Evolutionary conservation across 2,797 vertebrate genomes (phyloP).

Genomic region (Cephalopachus bancanus): DNA sequence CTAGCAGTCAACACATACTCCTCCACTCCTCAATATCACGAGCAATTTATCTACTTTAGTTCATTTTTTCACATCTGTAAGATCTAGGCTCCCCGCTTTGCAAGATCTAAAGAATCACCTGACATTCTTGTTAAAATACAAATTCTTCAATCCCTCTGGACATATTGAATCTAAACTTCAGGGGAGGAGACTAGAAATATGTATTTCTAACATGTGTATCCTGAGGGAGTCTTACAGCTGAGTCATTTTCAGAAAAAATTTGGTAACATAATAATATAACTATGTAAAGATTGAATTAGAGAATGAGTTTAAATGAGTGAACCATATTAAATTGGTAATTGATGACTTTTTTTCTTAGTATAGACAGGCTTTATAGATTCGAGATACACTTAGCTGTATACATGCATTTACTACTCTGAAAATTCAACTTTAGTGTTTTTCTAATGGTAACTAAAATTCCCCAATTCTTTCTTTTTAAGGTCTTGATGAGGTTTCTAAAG

Average conservation of each 20-base stretch:
- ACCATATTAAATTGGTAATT: background rate
- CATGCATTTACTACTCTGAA: background rate
- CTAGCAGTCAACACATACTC: background rate
- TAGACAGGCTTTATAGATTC: background rate
- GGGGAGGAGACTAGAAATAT: background rate
- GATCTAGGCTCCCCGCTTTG: background rate
- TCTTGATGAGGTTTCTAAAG: background rate
- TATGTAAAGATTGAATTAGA: background rate
- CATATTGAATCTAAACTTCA: background rate
- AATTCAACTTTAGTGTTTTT: background rate
- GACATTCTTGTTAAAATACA: background rate
- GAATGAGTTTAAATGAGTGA: background rate
- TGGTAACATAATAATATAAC: background rate
- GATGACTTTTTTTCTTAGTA: background rate
- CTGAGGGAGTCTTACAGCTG: background rate
- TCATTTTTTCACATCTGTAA: slow-evolving; percentile 1
- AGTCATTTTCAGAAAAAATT: slow-evolving; percentile 26
- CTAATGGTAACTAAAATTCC: background rate
- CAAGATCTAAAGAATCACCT: background rate
- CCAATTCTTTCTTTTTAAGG: background rate
- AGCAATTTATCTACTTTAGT: background rate
- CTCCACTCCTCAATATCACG: background rate
- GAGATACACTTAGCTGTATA: background rate
- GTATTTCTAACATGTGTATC: background rate
- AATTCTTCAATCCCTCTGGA: background rate